Percentiles rank a stretch among this genome's conserved stretches.
These are phyloP conservation scores for Anoncus sp. DNA, from an alignment of 2,888 invertebrate genomes.

Conservation along the genomic window DNA sequence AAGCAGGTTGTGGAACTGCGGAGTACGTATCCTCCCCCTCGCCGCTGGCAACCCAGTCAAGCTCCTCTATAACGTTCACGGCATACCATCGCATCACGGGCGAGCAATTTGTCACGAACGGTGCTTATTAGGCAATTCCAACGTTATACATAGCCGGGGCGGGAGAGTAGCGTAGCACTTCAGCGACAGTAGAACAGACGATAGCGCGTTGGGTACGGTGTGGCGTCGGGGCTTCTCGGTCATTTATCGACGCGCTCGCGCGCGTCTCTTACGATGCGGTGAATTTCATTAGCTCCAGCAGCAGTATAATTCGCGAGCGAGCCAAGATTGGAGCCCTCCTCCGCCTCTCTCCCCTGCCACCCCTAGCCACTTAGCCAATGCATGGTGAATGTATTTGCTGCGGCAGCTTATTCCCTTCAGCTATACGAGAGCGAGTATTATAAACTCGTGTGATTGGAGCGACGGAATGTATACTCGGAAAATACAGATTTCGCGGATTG, in stretches of 20 bases:
- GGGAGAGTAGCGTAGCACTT: no score
- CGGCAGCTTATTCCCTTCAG: constrained; percentile 44
- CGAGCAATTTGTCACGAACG: constrained; percentile 81
- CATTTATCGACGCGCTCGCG: constrained; percentile 80
- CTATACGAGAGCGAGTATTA: constrained; percentile 35
- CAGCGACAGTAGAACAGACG: constrained; percentile 19
- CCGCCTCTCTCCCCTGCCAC: no score
- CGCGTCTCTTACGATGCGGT: constrained; percentile 76
- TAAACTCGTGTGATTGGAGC: constrained; percentile 24
- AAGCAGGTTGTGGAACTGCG: constrained; percentile 53
- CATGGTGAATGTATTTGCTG: constrained; percentile 44
- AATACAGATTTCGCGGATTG: not conserved
- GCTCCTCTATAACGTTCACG: constrained; percentile 70
- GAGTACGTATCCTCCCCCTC: constrained; percentile 53
- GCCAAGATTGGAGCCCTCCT: constrained; percentile 72
- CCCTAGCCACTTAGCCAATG: constrained; percentile 15
- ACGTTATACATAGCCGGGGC: constrained; percentile 69
- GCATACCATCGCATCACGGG: constrained; percentile 80
- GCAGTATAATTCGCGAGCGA: constrained; percentile 59
- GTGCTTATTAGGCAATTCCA: constrained; percentile 82
- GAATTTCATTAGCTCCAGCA: constrained; percentile 78
- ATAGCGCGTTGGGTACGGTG: constrained; percentile 46
- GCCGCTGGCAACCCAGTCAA: constrained; percentile 61
- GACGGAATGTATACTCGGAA: constrained; percentile 7
- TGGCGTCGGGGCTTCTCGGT: constrained; percentile 70